Evolutionary conservation across 2,113 vertebrate genomes (phyloP).

Genomic region (Sapayoa aenigma): DNA sequence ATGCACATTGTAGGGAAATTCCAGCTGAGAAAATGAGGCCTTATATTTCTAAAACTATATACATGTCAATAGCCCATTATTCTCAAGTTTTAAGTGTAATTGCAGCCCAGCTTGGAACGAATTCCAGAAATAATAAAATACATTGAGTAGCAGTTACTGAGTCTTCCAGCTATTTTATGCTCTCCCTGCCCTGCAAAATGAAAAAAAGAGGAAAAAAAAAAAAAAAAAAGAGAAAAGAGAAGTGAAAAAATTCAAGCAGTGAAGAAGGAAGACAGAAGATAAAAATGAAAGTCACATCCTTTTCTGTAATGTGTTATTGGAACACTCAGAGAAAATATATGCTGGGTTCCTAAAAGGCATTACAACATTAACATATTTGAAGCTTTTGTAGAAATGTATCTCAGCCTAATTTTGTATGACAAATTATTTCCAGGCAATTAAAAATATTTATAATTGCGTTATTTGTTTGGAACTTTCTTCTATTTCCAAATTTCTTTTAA

Average conservation of each 20-base stretch:
- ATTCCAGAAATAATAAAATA: conserved; percentile 80
- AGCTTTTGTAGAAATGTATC: conserved; percentile 33
- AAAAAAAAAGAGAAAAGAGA: background rate
- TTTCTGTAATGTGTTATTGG: conserved; percentile 26
- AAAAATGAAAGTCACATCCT: conserved; percentile 51
- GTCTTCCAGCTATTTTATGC: conserved; percentile 66
- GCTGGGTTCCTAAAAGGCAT: conserved; percentile 10
- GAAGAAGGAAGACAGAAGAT: background rate
- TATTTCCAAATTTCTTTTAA: conserved; percentile 64
- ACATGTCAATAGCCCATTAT: conserved; percentile 82
- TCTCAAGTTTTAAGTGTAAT: conserved; percentile 79
- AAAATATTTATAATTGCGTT: conserved; percentile 73
- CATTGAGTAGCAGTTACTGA: conserved; percentile 62
- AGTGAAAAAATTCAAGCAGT: background rate
- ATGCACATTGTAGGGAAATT: conserved; percentile 79
- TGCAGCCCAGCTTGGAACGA: conserved; percentile 74
- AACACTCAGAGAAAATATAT: conserved; percentile 30
- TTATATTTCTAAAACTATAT: conserved; percentile 83
- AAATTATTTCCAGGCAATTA: conserved; percentile 78
- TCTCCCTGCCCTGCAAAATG: background rate
- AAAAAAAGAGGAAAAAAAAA: background rate
- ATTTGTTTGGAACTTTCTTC: conserved; percentile 60
- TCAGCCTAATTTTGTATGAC: conserved; percentile 58
- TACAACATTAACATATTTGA: conserved; percentile 33
- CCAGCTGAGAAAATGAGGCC: conserved; percentile 81